Conservation (phyloP, 1,140 invertebrate genomes). For the Myzus persicae region DNA sequence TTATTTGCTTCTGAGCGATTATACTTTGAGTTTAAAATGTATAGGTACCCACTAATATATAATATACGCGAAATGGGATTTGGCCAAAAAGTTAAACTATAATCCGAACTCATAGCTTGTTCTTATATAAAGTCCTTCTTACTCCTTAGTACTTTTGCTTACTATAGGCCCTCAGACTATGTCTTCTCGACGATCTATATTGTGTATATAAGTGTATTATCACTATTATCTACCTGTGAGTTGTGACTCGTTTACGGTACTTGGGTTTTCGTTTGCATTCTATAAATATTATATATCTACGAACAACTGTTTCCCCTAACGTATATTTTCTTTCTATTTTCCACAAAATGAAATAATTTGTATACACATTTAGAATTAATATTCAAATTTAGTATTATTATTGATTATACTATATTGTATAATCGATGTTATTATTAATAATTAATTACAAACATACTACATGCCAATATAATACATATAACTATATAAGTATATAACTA, state of each 20-base stretch:
- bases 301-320: background rate
- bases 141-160: background rate
- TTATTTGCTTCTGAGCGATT: constrained; percentile 4
- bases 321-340: background rate
- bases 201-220: background rate
- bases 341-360: background rate
- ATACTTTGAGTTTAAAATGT: background rate
- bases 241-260: background rate
- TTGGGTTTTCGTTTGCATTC: background rate
- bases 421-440: background rate
- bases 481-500: too few relatives aligned
- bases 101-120: background rate
- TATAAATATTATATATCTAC: background rate
- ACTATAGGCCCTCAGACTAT: background rate
- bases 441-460: background rate
- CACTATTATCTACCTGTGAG: background rate
- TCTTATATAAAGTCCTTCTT: background rate
- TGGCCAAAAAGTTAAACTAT: background rate
- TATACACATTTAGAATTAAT: background rate
- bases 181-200: background rate
- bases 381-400: background rate
- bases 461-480: too few relatives aligned
- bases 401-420: too few relatives aligned
- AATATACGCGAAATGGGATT: background rate
- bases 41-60: background rate